Base-by-base conservation (phyloP, 2,888 invertebrate genomes). In the Octonoba sinensis region DNA sequence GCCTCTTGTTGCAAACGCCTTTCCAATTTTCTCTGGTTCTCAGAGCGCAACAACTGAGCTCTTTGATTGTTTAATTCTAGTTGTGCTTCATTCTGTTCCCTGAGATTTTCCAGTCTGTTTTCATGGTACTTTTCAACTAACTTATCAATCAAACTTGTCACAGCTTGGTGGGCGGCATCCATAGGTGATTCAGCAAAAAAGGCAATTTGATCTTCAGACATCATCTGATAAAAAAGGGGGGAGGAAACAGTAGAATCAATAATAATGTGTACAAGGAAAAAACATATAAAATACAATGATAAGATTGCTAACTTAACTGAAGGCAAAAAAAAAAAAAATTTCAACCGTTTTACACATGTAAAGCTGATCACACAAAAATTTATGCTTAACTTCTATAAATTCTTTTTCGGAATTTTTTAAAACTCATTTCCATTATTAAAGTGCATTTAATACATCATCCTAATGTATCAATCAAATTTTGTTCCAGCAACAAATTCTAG, bases 41-140 rank as follows among this genome's bases (percentile, higher is more conserved):
- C 69, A 13, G 72, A 20, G 22, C 69, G 44, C 1, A 67, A 3
- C 13, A 69, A 20, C 18, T 49, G 60, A n/a, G 79, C 73, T n/a
- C 60, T 46, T 15, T 75, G 70, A 1, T 11, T 22, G 18, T 75
- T 74, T 4, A 82, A 46, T 15, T 75, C 57, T 4, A 65, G n/a
- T 22, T 60, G 65, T 15, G 70, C 51, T 24, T 75, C 70, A 64
- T 75, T 70, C 18, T 82, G 65, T 2, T 71, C 51, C n/a, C 60
- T 75, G 8, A 82, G 65, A 27, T 82, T 82, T 56, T 70, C 65
- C 8, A 82, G n/a, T n/a, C 82, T 15, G 8, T 75, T 82, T 57
- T 82, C 75, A 57, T 82, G 82, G 13, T 82, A 82, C 46, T 74
- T 82, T 54, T 82, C 82, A 11, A 82, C 82, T 15, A 82, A 51